These are phyloP conservation scores for Corvus cornix DNA, from an alignment of 2,113 vertebrate species.

Conservation along the genomic window DNA sequence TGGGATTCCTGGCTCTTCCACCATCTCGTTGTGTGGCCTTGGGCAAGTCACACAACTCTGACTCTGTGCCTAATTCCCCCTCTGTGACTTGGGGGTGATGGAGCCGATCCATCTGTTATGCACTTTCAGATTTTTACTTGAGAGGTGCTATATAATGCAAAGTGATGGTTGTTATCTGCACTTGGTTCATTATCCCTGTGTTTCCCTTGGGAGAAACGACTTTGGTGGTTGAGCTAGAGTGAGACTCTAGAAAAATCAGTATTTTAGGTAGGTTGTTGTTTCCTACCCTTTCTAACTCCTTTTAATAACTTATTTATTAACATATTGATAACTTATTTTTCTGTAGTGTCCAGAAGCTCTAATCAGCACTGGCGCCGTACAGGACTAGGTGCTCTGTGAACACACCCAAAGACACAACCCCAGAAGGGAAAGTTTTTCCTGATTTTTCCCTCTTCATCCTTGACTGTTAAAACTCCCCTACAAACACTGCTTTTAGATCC, in stretches of 20 bases:
- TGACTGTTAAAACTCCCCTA: neutral
- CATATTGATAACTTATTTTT: neutral
- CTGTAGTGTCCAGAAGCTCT: constrained; percentile 10
- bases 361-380: neutral
- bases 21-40: neutral
- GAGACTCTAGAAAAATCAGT: neutral
- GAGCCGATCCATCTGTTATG: constrained; percentile 28
- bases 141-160: constrained; percentile 33
- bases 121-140: constrained; percentile 42
- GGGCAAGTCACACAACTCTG: constrained; percentile 18
- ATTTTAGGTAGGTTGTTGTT: neutral
- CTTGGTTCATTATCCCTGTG: neutral
- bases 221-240: constrained; percentile 1
- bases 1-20: constrained; percentile 30
- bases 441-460: neutral
- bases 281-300: neutral
- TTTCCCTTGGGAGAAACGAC: neutral
- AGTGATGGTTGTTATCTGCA: neutral
- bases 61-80: constrained; percentile 44
- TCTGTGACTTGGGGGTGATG: constrained; percentile 8
- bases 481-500: neutral
- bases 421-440: neutral
- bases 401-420: neutral
- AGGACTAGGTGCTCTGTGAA: constrained; percentile 27
- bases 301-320: constrained; percentile 6